These are phyloP conservation scores for Chironomus tentans DNA, from an alignment of 2,888 invertebrate genomes.

Conservation along the genomic window DNA sequence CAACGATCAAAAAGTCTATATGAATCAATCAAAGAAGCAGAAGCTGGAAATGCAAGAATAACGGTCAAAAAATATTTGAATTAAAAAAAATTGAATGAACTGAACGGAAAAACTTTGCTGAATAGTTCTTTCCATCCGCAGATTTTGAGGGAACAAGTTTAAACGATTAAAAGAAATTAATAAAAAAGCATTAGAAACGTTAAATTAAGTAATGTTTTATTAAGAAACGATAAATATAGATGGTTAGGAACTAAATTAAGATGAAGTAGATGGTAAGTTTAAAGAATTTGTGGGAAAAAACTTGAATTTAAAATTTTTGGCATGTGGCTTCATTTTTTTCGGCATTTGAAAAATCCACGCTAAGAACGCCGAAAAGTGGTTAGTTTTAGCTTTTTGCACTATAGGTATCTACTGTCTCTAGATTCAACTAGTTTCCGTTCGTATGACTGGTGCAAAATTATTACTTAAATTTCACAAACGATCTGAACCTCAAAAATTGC, in stretches of 20 bases:
- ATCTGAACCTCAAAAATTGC: conserved; percentile 19
- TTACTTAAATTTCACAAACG: not conserved
- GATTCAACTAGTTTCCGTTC: conserved; percentile 38
- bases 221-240: not conserved
- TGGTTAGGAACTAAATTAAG: not conserved
- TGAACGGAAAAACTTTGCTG: not conserved
- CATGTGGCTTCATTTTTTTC: conserved; percentile 6
- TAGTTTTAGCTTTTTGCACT: not conserved
- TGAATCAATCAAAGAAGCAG: too few species aligned
- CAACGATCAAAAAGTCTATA: not conserved
- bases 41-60: too few species aligned
- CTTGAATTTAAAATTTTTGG: not conserved
- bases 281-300: not conserved
- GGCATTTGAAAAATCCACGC: not conserved
- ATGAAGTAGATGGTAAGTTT: not conserved
- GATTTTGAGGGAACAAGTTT: not conserved
- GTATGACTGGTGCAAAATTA: conserved; percentile 29
- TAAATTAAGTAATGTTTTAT: not conserved
- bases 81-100: not conserved
- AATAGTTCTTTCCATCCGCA: not conserved
- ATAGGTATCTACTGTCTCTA: conserved; percentile 41
- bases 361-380: not conserved
- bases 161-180: not conserved
- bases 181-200: not conserved
- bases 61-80: too few species aligned